Evolutionary conservation across 1,140 invertebrate species (phyloP), one percentile per base, ranked within the genome.

Genomic region (Arctopsyche grandis): DNA sequence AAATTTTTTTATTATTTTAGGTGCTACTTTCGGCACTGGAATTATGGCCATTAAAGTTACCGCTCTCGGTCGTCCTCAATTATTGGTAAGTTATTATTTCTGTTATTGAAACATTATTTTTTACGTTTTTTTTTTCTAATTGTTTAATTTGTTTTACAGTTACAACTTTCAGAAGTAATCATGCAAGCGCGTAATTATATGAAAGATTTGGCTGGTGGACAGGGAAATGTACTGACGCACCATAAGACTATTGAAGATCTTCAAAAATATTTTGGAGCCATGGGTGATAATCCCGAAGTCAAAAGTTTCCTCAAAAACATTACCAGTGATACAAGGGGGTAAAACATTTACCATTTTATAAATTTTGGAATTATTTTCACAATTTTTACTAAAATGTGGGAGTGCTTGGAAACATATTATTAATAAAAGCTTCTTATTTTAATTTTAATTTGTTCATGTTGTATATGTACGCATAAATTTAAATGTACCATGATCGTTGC

Each of bases 31-130:
- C 84, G 95, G 96, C 63, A 97, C 97, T 29, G 98, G 98, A 60
- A 96, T 99, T 84, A 97, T 97, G 84, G 98, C 98, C 26, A 93
- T 99, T 69, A 99, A 99, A 90, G 87, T 99, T 84, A 99, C 98
- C 43, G 98, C 98, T 16, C 91, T 99, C 21, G 98, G 98, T 83
- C 92, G 98, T 85, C 98, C 98, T 79, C 97, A 99, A 86, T 89
- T 99, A 82, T 90, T 99, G 91, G 96, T 99, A 89, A 91, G 90
- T 90, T 83, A 44, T 56, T 19, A 66, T 16, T 75, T 46, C 19
- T 12, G 9, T 0, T 44, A 38, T 73, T 16, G 0, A 69, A n/a
- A n/a, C n/a, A n/a, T n/a, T n/a, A n/a, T n/a, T 44, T 74, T 21
- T 74, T 74, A 38, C 76, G 79, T 82, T 4, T 7, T 4, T 66